Evolutionary conservation across 2,888 invertebrate genomes (phyloP).

Genomic region (Sicus ferrugineus): DNA sequence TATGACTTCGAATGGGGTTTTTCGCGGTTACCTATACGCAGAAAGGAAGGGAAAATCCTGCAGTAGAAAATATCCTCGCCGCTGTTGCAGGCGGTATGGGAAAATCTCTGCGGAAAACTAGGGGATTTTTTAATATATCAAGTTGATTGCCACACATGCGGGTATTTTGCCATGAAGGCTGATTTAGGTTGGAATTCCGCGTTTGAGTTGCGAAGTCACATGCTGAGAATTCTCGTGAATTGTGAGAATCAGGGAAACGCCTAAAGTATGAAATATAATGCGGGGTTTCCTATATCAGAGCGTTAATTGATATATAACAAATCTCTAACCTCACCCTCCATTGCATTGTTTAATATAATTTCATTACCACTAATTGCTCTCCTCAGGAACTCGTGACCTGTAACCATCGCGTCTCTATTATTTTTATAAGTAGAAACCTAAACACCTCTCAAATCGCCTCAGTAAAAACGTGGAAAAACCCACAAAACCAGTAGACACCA

Average conservation of each 20-base stretch:
- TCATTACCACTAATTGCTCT: neutral
- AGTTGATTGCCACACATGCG: constrained; percentile 4
- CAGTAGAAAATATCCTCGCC: neutral
- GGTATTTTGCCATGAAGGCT: neutral
- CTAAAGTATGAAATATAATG: no score
- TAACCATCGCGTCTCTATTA: neutral
- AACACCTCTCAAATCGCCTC: constrained; percentile 6
- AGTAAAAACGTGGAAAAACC: neutral
- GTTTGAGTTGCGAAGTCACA: no score
- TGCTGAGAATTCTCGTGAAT: no score
- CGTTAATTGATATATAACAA: no score
- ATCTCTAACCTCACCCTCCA: no score
- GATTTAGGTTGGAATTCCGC: neutral
- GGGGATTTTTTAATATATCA: constrained; percentile 27
- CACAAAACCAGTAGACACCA: neutral
- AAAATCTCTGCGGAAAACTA: constrained; percentile 16
- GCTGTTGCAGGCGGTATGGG: constrained; percentile 1
- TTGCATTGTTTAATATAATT: neutral
- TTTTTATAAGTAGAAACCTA: neutral
- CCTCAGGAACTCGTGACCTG: constrained; percentile 13
- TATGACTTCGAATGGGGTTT: constrained; percentile 29
- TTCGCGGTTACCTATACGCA: constrained; percentile 12
- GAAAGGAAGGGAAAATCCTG: constrained; percentile 21
- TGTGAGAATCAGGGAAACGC: no score
- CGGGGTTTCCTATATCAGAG: no score